Evolutionary conservation across 2,888 invertebrate species (phyloP).

Genomic region (Rhyacophila evoluta): DNA sequence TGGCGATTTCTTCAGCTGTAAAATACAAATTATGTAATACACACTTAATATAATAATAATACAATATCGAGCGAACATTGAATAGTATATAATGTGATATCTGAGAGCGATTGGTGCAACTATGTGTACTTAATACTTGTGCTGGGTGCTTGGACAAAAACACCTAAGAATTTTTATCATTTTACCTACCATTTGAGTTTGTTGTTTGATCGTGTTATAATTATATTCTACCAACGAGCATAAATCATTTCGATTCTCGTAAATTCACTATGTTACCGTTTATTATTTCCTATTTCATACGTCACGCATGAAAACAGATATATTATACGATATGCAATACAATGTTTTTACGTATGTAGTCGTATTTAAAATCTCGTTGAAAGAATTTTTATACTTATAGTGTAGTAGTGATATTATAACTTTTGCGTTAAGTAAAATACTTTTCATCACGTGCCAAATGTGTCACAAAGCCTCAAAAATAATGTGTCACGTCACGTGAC

Average conservation of each 20-base stretch:
- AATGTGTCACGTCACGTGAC: not conserved
- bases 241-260: no score
- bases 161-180: conserved; percentile 40
- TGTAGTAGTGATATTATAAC: not conserved
- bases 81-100: conserved; percentile 36
- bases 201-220: conserved; percentile 1
- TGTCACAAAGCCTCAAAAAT: conserved; percentile 12
- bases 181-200: conserved; percentile 43
- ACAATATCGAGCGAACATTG: conserved; percentile 37
- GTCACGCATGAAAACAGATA: no score
- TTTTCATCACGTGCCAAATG: not conserved
- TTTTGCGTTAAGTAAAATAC: not conserved
- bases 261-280: no score
- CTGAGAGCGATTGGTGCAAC: conserved; percentile 45
- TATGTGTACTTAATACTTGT: conserved; percentile 49
- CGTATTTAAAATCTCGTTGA: no score
- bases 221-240: no score
- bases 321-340: no score
- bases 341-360: no score
- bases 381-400: not conserved
- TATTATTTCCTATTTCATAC: no score
- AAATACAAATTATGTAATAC: conserved; percentile 8
- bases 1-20: not conserved
- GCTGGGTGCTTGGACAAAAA: conserved; percentile 52
- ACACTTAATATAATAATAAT: not conserved